A percentile compares a stretch with the other conserved stretches of the same genome.
Conservation (phyloP, 2,113 vertebrate species). For the Actinemys pallida region DNA sequence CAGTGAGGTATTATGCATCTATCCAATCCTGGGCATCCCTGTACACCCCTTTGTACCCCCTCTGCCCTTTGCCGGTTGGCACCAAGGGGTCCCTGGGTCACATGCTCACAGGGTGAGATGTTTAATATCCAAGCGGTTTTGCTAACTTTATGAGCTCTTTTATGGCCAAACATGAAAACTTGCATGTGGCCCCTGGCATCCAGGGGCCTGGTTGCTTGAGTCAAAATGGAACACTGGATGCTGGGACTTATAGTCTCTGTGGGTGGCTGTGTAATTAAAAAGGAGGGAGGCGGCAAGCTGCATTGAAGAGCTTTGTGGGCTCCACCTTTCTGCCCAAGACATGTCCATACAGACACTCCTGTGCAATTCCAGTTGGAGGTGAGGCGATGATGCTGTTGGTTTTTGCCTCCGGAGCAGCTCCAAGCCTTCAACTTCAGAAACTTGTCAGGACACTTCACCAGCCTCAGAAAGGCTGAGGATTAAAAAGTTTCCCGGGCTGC, state of each 20-base stretch:
- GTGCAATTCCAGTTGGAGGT: neutral
- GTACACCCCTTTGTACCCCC: neutral
- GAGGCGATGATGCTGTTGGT: constrained; percentile 28
- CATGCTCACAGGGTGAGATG: neutral
- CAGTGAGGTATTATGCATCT: neutral
- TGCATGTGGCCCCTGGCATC: neutral
- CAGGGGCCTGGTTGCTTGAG: accelerated
- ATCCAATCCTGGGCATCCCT: neutral
- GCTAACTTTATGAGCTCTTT: neutral
- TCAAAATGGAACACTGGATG: accelerated
- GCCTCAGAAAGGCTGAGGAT: constrained; percentile 28
- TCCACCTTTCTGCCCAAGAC: neutral
- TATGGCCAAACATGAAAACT: neutral
- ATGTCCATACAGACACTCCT: constrained; percentile 18
- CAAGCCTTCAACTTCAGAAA: constrained; percentile 50
- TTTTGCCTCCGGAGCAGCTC: constrained; percentile 34
- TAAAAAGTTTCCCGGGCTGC: constrained; percentile 3
- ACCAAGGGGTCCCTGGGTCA: neutral
- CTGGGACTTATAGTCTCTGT: neutral
- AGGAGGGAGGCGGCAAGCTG: neutral
- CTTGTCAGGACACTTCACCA: constrained; percentile 42
- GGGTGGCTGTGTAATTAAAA: constrained; percentile 25
- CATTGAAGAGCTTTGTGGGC: neutral
- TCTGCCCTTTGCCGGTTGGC: neutral
- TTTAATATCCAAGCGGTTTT: constrained; percentile 12